Conservation (phyloP, 53 echinoderm and acorn worm species). For the Zoroaster sp. region DNA sequence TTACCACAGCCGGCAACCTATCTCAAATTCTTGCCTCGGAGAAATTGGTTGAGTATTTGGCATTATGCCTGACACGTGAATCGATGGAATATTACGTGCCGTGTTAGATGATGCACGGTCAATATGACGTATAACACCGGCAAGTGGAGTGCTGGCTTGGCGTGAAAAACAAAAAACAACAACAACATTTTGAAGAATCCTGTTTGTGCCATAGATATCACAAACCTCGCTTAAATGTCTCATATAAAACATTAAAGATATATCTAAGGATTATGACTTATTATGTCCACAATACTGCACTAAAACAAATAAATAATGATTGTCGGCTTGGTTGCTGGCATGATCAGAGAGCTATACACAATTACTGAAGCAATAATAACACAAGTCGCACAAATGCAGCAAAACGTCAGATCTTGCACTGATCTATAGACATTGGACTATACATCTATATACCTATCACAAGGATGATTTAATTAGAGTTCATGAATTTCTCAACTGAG, state of each 20-base stretch:
- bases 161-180: no score
- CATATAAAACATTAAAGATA: no score
- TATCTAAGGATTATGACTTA: no score
- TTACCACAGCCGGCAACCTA: neutral
- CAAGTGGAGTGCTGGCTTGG: no score
- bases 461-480: neutral
- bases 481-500: neutral
- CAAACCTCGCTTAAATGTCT: no score
- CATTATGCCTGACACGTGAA: neutral
- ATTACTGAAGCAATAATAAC: neutral
- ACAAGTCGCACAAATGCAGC: no score
- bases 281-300: no score
- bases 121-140: neutral
- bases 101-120: neutral
- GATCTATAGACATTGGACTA: no score
- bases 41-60: neutral
- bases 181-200: no score
- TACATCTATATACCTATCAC: no score
- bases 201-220: no score
- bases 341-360: neutral
- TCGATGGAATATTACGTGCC: conserved; percentile 36
- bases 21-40: neutral
- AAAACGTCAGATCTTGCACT: no score
- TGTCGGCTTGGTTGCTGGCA: neutral
- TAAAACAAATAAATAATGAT: neutral